Base-by-base conservation (phyloP, 2,113 vertebrate genomes). In the Brachyhypopomus occidentalis region DNA sequence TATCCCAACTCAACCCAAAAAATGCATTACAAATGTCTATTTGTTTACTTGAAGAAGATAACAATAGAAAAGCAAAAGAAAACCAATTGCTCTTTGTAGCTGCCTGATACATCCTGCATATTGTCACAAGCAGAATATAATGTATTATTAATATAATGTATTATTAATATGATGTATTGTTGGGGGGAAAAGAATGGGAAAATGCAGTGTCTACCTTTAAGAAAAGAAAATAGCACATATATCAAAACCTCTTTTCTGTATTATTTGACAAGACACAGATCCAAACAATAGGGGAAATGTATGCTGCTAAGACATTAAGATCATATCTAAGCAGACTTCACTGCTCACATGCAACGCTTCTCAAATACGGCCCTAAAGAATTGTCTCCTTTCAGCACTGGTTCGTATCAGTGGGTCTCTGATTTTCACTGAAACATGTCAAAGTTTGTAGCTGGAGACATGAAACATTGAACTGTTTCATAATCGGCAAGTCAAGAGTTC, bases 401-500 rank as follows among this genome's bases (percentile, higher is more conserved):
- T 84, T 89, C 85, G 81, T 83, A 90, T 90, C 83, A 88, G 88
- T 27, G 82, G 0, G 27, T 75, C 86, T 76, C 85, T 81, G 84
- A 79, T 84, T 52, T 77, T 90, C 2, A 1, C 82, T 80, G 80
- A 85, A 89, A 88, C 82, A 77, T 89, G 90, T 88, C 88, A 89
- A 91, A 90, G 88, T 89, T 85, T 88, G 81, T 52, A 84, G 52
- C 87, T 85, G 75, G 72, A 90, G 52, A 84, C 84, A 78, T 66
- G 59, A 77, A 66, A 72, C 81, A 67, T 88, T 75, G 86, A 88
- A 85, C 77, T 72, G 52, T 89, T 90, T 91, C 87, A 86, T 88
- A 92, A 91, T 84, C 41, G 17, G 79, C 85, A 78, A 88, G 90
- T 86, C 88, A 88, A 78, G 81, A 90, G 88, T 89, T 92, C 87